A percentile compares a stretch with the other conserved stretches of the same genome.
phyloP scores from a whole-genome alignment of 2,888 invertebrate genomes.

The Meteorus colon region DNA sequence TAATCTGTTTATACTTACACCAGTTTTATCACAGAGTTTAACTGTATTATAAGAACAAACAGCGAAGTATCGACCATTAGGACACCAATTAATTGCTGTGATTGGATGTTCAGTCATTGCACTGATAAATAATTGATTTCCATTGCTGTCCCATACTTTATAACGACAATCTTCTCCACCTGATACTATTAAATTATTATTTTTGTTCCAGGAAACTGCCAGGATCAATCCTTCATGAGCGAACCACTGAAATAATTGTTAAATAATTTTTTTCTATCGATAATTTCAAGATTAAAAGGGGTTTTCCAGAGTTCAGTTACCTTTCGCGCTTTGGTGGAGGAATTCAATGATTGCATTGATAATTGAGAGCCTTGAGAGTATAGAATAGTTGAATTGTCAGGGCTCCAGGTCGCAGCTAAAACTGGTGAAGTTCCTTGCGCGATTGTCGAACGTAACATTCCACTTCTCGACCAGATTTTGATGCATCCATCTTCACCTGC shows the following conservation, averaged over 20 bases:
- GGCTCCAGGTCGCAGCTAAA: slow-evolving; percentile 89
- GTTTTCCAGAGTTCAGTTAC: slow-evolving; percentile 68
- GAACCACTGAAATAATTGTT: slow-evolving; percentile 83
- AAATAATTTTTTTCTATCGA: slow-evolving; percentile 13
- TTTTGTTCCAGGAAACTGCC: slow-evolving; percentile 95
- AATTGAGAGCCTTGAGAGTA: slow-evolving; percentile 82
- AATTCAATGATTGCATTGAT: slow-evolving; percentile 82
- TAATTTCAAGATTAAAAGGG: slow-evolving; percentile 7
- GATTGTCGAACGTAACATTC: slow-evolving; percentile 92
- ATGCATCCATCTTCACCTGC: slow-evolving; percentile 98
- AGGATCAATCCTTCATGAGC: slow-evolving; percentile 96
- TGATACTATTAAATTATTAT: slow-evolving; percentile 92
- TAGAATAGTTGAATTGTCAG: slow-evolving; percentile 81
- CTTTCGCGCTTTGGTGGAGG: slow-evolving; percentile 83
- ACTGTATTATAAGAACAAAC: slow-evolving; percentile 95
- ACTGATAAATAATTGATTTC: slow-evolving; percentile 90
- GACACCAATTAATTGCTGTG: slow-evolving; percentile 92
- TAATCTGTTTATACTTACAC: slow-evolving; percentile 78
- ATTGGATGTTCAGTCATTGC: slow-evolving; percentile 92
- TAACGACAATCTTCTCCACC: slow-evolving; percentile 96
- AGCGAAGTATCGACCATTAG: slow-evolving; percentile 92
- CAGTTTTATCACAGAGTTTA: slow-evolving; percentile 93
- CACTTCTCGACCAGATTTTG: slow-evolving; percentile 97
- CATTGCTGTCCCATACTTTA: slow-evolving; percentile 96
- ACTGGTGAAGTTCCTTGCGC: slow-evolving; percentile 88